Conservation (phyloP, 2,797 vertebrate genomes). For the Antrozous pallidus region DNA sequence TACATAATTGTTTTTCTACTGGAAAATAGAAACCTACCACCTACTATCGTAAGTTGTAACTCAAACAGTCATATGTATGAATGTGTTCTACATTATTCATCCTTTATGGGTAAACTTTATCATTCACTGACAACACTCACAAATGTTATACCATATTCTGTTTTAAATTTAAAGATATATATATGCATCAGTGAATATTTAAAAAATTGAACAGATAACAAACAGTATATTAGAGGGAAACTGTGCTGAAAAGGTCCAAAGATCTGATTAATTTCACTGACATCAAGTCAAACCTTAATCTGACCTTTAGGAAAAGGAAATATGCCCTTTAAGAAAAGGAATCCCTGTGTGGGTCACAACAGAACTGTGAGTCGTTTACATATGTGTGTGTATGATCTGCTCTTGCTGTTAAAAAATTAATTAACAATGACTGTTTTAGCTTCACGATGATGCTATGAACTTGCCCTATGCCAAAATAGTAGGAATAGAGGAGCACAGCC, state of each 20-base stretch:
- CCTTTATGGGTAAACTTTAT: not conserved
- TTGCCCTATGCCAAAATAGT: constrained; percentile 17
- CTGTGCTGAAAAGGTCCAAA: not conserved
- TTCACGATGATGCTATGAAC: not conserved
- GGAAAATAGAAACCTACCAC: not conserved
- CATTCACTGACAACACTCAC: not conserved
- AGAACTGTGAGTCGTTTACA: not conserved
- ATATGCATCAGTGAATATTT: not conserved
- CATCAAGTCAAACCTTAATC: not conserved
- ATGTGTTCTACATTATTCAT: not conserved
- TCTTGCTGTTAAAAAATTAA: not conserved
- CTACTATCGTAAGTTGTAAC: not conserved
- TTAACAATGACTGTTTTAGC: not conserved
- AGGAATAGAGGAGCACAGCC: not conserved
- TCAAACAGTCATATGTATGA: not conserved
- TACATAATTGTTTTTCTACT: not conserved
- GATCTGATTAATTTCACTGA: not conserved
- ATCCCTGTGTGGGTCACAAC: not conserved
- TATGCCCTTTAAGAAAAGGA: not conserved
- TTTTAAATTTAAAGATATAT: not conserved
- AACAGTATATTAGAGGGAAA: not conserved
- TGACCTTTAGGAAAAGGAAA: not conserved
- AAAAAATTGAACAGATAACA: not conserved
- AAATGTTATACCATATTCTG: not conserved
- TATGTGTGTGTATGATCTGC: not conserved